Evolutionary conservation across 2,888 invertebrate genomes (phyloP).

Genomic region (Chydorus sphaericus): DNA sequence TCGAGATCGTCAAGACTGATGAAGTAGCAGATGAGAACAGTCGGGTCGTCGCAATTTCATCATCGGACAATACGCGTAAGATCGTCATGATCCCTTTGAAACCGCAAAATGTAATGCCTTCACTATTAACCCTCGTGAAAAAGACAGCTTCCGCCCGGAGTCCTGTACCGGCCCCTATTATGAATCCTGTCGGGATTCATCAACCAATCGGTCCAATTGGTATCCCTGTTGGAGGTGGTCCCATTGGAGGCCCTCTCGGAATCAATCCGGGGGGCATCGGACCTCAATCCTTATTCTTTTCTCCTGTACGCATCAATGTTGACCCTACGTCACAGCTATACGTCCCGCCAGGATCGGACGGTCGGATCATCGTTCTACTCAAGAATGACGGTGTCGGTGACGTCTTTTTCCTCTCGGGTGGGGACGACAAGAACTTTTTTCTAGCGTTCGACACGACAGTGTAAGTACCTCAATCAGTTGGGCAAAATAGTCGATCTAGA

Average conservation of each 20-base stretch:
- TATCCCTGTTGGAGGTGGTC: no score
- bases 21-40: no score
- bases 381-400: slow-evolving; percentile 11
- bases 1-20: neutral
- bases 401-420: slow-evolving; percentile 3
- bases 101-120: neutral
- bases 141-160: neutral
- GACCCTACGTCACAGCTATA: slow-evolving; percentile 9
- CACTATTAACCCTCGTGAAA: neutral
- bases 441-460: neutral
- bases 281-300: neutral
- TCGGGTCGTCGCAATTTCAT: neutral
- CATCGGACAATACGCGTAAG: neutral
- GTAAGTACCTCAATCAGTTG: no score
- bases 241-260: no score
- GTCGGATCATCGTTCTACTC: slow-evolving; percentile 2
- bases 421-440: slow-evolving; percentile 8
- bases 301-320: slow-evolving; percentile 6
- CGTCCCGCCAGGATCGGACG: slow-evolving; percentile 11
- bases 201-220: no score
- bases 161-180: neutral
- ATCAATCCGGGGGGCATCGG: neutral
- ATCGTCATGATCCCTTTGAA: neutral
- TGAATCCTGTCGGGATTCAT: neutral
- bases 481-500: no score